Percentiles rank a stretch among this genome's conserved stretches.
Conservation (phyloP, 2,888 invertebrate species). For the Xylota segnis region DNA sequence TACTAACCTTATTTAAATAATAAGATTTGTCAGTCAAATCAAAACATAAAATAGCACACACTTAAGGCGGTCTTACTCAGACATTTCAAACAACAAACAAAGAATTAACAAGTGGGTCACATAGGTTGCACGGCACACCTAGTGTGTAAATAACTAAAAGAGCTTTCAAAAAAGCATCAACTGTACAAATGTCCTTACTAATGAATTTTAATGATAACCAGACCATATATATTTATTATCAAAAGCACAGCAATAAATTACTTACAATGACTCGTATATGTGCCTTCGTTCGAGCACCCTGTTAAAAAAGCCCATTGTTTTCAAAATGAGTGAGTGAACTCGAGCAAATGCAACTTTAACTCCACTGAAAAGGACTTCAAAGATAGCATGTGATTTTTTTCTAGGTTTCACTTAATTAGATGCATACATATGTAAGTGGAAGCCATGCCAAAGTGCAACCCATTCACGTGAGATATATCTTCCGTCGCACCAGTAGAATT, state of each 20-base stretch:
- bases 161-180: background rate
- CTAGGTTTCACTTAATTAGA: conserved; percentile 67
- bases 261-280: conserved; percentile 9
- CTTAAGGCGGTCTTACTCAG: conserved; percentile 2
- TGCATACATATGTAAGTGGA: conserved; percentile 49
- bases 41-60: background rate
- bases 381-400: conserved; percentile 31
- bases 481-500: conserved; percentile 48
- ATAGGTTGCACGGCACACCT: background rate
- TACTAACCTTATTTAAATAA: no score
- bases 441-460: conserved; percentile 47
- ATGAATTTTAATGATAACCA: conserved; percentile 7
- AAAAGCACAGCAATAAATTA: conserved; percentile 9
- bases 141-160: background rate
- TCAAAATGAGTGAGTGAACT: conserved; percentile 57
- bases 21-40: background rate
- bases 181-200: background rate
- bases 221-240: background rate
- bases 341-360: conserved; percentile 59
- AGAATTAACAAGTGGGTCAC: conserved; percentile 9
- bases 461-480: conserved; percentile 39
- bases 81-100: conserved; percentile 1
- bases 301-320: conserved; percentile 28
- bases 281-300: conserved; percentile 13
- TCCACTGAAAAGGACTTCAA: conserved; percentile 45